phyloP scores from a whole-genome alignment of 2,888 invertebrate genomes.

The Latrodectus elegans region DNA sequence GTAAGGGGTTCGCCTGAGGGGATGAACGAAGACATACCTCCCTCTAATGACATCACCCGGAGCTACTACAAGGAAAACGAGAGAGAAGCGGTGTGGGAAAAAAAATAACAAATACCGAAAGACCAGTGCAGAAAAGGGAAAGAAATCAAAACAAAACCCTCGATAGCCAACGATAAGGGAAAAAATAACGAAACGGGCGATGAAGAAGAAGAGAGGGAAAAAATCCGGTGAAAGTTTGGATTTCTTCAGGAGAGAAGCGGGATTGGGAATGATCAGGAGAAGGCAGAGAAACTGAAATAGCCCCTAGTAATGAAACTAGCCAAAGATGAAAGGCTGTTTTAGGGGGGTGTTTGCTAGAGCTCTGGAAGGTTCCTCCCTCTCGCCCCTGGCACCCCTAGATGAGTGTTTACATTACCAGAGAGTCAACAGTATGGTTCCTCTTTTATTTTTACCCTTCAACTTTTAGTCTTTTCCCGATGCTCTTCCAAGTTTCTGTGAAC shows the following conservation, averaged over 20 bases:
- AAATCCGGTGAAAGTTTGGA: conserved; percentile 51
- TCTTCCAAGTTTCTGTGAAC: conserved; percentile 5
- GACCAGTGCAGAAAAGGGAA: conserved; percentile 13
- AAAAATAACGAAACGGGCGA: conserved; percentile 10
- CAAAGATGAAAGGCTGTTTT: conserved; percentile 57
- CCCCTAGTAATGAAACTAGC: conserved; percentile 53
- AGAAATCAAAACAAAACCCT: conserved; percentile 59
- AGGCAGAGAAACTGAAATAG: conserved; percentile 50
- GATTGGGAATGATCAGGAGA: conserved; percentile 30
- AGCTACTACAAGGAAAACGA: conserved; percentile 8
- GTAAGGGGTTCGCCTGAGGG: conserved; percentile 14
- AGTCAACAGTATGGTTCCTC: conserved; percentile 65
- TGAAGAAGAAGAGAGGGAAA: conserved; percentile 14
- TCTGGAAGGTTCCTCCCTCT: conserved; percentile 26
- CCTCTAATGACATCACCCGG: conserved; percentile 53
- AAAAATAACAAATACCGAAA: not conserved
- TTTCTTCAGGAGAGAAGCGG: conserved; percentile 28
- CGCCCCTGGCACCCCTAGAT: conserved; percentile 10
- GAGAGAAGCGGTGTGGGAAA: not conserved
- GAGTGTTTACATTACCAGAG: conserved; percentile 65
- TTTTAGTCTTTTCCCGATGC: not conserved
- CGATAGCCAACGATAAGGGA: conserved; percentile 7
- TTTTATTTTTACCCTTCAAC: conserved; percentile 21
- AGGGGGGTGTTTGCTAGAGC: conserved; percentile 52
- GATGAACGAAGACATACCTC: conserved; percentile 43